These are phyloP conservation scores for Phyllostomus discolor DNA, from an alignment of 2,113 vertebrate genomes.

Conservation along the genomic window DNA sequence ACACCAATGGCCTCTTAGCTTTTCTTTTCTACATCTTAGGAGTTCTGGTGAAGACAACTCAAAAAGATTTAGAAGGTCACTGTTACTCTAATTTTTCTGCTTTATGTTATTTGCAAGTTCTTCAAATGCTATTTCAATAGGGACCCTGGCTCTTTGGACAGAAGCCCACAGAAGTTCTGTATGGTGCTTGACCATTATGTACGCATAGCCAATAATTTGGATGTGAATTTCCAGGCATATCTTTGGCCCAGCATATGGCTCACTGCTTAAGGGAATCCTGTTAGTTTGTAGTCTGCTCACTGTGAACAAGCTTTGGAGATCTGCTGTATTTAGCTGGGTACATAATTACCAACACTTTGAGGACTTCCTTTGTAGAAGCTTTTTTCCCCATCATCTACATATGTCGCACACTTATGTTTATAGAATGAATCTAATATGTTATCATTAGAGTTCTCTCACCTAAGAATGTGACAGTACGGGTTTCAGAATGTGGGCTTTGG, in stretches of 20 bases:
- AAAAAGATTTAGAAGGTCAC: not conserved
- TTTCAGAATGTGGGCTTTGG: not conserved
- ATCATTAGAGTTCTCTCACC: not conserved
- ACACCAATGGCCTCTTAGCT: not conserved
- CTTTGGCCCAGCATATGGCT: not conserved
- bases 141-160: not conserved
- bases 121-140: not conserved
- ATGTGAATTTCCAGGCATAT: not conserved
- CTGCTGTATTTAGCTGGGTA: not conserved
- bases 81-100: not conserved
- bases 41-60: slow-evolving; percentile 7
- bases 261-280: slow-evolving; percentile 1
- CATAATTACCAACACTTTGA: not conserved
- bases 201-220: not conserved
- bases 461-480: not conserved
- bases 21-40: slow-evolving; percentile 13
- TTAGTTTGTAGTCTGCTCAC: not conserved
- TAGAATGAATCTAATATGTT: slow-evolving; percentile 12
- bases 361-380: not conserved
- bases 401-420: slow-evolving; percentile 20
- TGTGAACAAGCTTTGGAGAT: slow-evolving; percentile 7
- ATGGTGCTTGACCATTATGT: not conserved
- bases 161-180: not conserved
- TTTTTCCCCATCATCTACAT: not conserved
- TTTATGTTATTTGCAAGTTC: slow-evolving; percentile 29